Conservation (phyloP, 23 tunicate genomes). For the Styela clava region DNA sequence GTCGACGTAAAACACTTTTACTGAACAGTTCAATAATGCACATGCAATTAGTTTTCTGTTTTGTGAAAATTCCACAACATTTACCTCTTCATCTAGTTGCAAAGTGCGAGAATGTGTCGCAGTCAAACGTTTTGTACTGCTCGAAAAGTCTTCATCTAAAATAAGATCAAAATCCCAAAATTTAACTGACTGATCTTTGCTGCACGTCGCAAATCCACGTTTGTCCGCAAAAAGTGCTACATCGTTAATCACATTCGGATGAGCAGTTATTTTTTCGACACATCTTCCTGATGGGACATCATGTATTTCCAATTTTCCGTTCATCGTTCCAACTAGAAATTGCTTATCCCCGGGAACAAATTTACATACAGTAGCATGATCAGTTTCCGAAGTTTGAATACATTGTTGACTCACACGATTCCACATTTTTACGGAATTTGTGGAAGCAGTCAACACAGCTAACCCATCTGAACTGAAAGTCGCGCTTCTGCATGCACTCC, state of each 20-base stretch:
- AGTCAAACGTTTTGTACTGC: slow-evolving; percentile 37
- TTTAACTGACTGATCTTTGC: slow-evolving; percentile 73
- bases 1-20: slow-evolving; percentile 79
- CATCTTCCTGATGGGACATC: slow-evolving; percentile 82
- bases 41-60: slow-evolving; percentile 63
- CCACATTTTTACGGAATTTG: slow-evolving; percentile 82
- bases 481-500: slow-evolving; percentile 51
- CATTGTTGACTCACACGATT: slow-evolving; percentile 85
- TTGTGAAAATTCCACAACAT: slow-evolving; percentile 56
- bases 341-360: slow-evolving; percentile 85
- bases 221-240: slow-evolving; percentile 34
- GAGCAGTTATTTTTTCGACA: slow-evolving; percentile 57
- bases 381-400: slow-evolving; percentile 45
- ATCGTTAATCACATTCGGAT: slow-evolving; percentile 30
- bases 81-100: slow-evolving; percentile 79
- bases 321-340: slow-evolving; percentile 67
- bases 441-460: slow-evolving; percentile 56
- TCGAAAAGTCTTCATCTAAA: slow-evolving; percentile 47
- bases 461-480: slow-evolving; percentile 76
- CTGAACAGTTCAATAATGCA: slow-evolving; percentile 71
- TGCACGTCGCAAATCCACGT: slow-evolving; percentile 58
- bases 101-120: slow-evolving; percentile 65
- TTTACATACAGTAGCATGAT: slow-evolving; percentile 49
- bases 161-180: slow-evolving; percentile 91
- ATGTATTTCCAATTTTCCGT: slow-evolving; percentile 63